A percentile compares a stretch with the other conserved stretches of the same genome.
Conservation (phyloP, 92 coral and sea anemone species). For the Palythoa heliodiscus region DNA sequence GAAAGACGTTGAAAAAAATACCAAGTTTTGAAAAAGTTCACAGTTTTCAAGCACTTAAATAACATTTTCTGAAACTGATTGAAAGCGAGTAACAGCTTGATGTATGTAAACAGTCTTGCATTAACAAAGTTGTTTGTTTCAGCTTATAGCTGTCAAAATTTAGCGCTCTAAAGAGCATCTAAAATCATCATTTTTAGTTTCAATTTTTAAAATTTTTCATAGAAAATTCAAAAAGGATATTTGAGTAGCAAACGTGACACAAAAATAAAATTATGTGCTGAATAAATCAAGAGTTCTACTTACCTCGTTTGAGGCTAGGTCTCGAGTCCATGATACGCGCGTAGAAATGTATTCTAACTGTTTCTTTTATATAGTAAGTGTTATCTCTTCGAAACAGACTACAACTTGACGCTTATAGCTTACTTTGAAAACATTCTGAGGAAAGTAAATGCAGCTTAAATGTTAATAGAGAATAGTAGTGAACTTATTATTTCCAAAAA, state of each 20-base stretch:
- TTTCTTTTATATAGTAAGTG: neutral
- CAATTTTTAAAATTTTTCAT: neutral
- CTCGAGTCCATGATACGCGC: conserved; percentile 17
- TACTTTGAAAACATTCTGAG: neutral
- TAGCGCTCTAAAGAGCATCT: neutral
- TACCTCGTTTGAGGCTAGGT: conserved; percentile 36
- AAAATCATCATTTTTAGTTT: neutral
- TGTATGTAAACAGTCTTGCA: neutral
- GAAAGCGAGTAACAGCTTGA: neutral
- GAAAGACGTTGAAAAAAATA: neutral
- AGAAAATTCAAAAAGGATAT: neutral
- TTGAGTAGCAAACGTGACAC: conserved; percentile 3
- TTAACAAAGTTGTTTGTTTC: neutral
- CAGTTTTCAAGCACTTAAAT: neutral
- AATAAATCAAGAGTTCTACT: neutral
- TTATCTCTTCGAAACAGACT: neutral
- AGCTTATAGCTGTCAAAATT: neutral
- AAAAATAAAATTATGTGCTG: neutral
- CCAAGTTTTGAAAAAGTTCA: neutral
- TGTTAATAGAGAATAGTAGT: no score
- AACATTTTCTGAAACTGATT: neutral
- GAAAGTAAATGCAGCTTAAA: neutral
- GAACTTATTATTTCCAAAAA: no score
- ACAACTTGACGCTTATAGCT: neutral
- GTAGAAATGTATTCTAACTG: neutral